These are phyloP conservation scores for Aptenodytes forsteri DNA, from an alignment of 2,113 vertebrate species.

Conservation along the genomic window DNA sequence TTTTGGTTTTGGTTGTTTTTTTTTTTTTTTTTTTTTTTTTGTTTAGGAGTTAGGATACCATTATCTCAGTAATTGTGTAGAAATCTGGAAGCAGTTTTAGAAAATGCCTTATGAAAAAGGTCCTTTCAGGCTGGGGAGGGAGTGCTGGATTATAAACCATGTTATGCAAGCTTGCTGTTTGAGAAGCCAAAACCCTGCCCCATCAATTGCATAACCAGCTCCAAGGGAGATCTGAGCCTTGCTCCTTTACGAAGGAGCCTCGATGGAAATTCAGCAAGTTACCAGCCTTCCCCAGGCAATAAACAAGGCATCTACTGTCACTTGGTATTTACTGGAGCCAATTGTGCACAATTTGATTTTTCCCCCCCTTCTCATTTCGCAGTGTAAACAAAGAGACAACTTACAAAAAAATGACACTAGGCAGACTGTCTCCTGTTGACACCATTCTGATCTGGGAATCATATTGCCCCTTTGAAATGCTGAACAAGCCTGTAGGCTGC, in stretches of 20 bases:
- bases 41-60: background rate
- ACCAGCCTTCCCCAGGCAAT: slow-evolving; percentile 36
- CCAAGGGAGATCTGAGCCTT: slow-evolving; percentile 15
- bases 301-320: slow-evolving; percentile 56
- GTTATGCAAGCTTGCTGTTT: slow-evolving; percentile 76
- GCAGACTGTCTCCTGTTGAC: slow-evolving; percentile 38
- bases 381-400: slow-evolving; percentile 22
- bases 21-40: background rate
- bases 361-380: background rate
- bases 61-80: background rate
- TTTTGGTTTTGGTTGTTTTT: no score
- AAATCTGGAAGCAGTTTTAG: slow-evolving; percentile 22
- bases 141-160: slow-evolving; percentile 62
- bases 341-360: background rate
- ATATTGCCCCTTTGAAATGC: slow-evolving; percentile 29
- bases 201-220: slow-evolving; percentile 60
- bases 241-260: background rate
- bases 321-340: slow-evolving; percentile 25
- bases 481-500: slow-evolving; percentile 40
- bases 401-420: slow-evolving; percentile 17
- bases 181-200: slow-evolving; percentile 47
- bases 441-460: slow-evolving; percentile 31
- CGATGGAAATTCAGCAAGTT: slow-evolving; percentile 24
- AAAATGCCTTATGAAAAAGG: slow-evolving; percentile 32
- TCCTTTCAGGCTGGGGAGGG: slow-evolving; percentile 32